These are phyloP conservation scores for Malthinus flaveolus DNA, from an alignment of 2,888 invertebrate species.

Conservation along the genomic window DNA sequence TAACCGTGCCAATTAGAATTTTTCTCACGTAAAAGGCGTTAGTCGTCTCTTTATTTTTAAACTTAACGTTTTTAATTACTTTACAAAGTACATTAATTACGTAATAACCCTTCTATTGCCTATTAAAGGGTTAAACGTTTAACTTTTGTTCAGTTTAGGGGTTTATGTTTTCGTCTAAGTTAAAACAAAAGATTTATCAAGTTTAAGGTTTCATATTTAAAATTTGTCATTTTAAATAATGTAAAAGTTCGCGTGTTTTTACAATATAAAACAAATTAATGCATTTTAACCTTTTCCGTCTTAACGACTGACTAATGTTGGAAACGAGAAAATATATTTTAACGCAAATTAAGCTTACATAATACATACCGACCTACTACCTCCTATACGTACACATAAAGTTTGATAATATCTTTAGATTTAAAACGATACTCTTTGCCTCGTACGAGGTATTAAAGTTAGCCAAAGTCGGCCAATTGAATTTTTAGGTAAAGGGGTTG, in stretches of 20 bases:
- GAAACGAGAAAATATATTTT: background rate
- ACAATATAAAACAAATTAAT: background rate
- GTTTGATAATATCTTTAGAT: no score
- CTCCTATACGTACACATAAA: no score
- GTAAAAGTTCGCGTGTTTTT: background rate
- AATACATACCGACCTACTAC: no score
- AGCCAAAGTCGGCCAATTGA: no score
- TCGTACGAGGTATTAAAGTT: no score
- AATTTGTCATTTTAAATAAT: background rate
- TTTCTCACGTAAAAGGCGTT: constrained; percentile 4
- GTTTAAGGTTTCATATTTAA: background rate
- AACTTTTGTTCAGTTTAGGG: no score
- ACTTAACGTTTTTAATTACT: constrained; percentile 10
- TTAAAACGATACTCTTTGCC: no score
- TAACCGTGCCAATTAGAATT: background rate
- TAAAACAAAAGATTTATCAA: no score
- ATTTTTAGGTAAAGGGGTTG: no score
- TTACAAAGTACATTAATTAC: constrained; percentile 5
- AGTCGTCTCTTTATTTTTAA: constrained; percentile 9
- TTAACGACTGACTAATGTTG: background rate
- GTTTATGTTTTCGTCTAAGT: no score
- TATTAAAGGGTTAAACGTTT: no score
- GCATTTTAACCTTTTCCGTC: background rate
- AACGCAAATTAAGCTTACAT: background rate
- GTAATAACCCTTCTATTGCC: background rate